A percentile compares a stretch with the other conserved stretches of the same genome.
These are phyloP conservation scores for Psephotus haematonotus DNA, from an alignment of 2,113 vertebrate genomes.

Conservation along the genomic window DNA sequence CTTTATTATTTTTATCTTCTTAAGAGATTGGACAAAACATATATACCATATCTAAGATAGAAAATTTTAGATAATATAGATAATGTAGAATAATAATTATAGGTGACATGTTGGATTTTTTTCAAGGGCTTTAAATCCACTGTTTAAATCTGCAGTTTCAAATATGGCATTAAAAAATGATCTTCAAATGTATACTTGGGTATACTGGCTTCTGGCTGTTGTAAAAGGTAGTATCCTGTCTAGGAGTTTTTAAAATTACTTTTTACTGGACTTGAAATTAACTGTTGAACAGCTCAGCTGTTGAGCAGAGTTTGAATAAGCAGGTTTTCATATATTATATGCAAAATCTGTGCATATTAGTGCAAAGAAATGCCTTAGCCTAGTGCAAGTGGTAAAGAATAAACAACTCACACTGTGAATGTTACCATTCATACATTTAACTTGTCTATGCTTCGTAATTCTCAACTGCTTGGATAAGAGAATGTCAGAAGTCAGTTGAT, in stretches of 20 bases:
- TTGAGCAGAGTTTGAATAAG: neutral
- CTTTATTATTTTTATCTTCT: neutral
- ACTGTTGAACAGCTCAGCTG: neutral
- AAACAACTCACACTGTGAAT: neutral
- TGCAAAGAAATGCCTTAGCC: neutral
- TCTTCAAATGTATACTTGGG: neutral
- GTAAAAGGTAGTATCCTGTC: neutral
- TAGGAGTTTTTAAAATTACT: neutral
- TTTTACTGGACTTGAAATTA: slow-evolving; percentile 7
- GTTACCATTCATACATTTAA: neutral
- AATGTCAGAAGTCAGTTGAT: neutral
- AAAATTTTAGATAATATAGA: neutral
- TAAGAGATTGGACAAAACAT: neutral
- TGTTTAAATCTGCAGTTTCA: neutral
- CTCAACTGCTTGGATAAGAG: neutral
- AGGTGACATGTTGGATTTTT: neutral
- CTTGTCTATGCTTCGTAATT: neutral
- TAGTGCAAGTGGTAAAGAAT: neutral
- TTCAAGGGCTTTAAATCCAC: neutral
- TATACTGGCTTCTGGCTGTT: neutral
- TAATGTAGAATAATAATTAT: neutral
- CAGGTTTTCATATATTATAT: neutral
- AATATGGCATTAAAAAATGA: neutral
- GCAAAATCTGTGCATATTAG: neutral
- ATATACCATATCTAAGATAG: neutral